phyloP scores from a whole-genome alignment of 2,888 invertebrate genomes.

The Schizotus pectinicornis region DNA sequence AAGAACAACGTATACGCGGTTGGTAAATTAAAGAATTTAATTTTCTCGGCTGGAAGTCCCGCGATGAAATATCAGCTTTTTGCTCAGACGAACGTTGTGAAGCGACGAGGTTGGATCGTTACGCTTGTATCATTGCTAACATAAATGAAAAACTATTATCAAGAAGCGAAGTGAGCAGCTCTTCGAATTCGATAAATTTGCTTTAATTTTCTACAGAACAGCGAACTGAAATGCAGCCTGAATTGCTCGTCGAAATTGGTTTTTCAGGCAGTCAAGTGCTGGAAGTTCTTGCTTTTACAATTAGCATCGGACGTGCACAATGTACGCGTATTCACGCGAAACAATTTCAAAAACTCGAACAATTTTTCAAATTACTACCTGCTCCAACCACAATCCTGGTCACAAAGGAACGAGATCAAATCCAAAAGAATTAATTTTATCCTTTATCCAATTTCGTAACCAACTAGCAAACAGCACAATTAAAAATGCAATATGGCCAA shows the following conservation, averaged over 20 bases:
- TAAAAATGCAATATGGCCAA: too few species aligned
- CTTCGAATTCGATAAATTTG: background rate
- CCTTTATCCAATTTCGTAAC: too few species aligned
- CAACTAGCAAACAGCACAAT: too few species aligned
- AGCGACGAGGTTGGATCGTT: background rate
- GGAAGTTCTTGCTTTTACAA: background rate
- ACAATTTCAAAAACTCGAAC: too few species aligned
- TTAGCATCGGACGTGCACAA: background rate
- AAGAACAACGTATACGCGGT: background rate
- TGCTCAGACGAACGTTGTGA: background rate
- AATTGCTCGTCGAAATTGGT: background rate
- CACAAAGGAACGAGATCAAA: too few species aligned
- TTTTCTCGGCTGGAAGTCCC: slow-evolving; percentile 1
- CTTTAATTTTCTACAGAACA: background rate
- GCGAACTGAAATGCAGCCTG: background rate
- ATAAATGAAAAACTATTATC: background rate
- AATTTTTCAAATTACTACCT: too few species aligned
- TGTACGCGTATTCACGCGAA: too few species aligned
- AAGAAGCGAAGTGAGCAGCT: background rate
- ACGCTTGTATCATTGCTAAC: background rate
- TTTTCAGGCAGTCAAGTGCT: background rate
- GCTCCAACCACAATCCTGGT: too few species aligned
- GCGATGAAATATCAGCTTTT: slow-evolving; percentile 2
- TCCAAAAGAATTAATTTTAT: too few species aligned
- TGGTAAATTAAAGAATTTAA: slow-evolving; percentile 17